Conservation (phyloP, 1,140 invertebrate genomes). For the Temnothorax curvispinosus region DNA sequence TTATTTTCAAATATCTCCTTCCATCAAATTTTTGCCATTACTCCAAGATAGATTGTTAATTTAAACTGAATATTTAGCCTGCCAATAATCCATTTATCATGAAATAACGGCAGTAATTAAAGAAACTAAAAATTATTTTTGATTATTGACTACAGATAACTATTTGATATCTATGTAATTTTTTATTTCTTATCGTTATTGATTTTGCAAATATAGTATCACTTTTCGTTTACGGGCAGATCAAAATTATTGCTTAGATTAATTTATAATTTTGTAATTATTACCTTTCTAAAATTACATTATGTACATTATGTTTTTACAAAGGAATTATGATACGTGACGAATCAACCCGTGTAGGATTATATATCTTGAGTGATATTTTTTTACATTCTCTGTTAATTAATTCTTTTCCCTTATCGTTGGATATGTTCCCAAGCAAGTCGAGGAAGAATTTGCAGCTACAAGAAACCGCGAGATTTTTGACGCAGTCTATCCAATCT, state of each 20-base stretch:
- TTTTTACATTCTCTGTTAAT: neutral
- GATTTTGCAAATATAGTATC: neutral
- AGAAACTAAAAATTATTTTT: neutral
- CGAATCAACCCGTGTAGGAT: neutral
- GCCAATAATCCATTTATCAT: neutral
- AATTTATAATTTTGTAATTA: neutral
- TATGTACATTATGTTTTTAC: neutral
- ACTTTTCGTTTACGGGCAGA: too few relatives aligned
- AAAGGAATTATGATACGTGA: neutral
- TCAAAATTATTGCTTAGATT: neutral
- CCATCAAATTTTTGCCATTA: neutral
- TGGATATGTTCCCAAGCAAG: neutral
- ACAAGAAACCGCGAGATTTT: neutral
- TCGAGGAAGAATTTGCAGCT: neutral
- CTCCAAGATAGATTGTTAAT: neutral
- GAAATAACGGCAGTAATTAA: neutral
- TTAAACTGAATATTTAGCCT: neutral
- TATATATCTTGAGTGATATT: neutral
- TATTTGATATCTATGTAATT: neutral
- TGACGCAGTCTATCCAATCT: conserved; percentile 5
- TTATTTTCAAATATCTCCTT: neutral
- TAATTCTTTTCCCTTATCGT: neutral
- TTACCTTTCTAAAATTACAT: neutral
- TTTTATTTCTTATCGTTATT: neutral
- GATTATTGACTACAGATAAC: neutral